phyloP scores from a whole-genome alignment of 2,888 invertebrate species.

The Exephanes ischioxanthus region DNA sequence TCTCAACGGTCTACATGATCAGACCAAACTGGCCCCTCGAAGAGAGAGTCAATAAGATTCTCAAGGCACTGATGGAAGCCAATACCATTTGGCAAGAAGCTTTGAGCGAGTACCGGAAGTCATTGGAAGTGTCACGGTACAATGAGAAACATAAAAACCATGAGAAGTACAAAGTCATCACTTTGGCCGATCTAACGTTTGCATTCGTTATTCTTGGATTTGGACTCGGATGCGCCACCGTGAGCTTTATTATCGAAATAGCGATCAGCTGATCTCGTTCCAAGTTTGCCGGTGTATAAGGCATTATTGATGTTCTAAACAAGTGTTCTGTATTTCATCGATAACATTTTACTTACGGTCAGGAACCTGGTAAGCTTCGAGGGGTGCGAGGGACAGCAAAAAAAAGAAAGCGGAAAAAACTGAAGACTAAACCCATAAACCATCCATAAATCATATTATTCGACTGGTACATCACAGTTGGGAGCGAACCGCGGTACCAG shows the following conservation, averaged over 20 bases:
- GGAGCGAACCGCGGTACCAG: neutral
- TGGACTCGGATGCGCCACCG: conserved; percentile 13
- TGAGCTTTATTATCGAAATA: conserved; percentile 12
- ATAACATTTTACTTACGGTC: neutral
- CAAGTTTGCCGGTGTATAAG: neutral
- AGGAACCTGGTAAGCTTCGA: conserved; percentile 42
- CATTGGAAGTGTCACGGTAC: too few species aligned
- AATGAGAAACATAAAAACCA: neutral
- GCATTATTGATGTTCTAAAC: neutral
- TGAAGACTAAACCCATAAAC: neutral
- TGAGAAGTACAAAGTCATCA: neutral
- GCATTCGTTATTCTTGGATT: conserved; percentile 21
- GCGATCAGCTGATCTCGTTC: neutral
- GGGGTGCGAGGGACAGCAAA: conserved; percentile 1
- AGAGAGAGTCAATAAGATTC: conserved; percentile 2
- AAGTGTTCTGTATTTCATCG: neutral
- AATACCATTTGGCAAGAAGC: neutral
- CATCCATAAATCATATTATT: neutral
- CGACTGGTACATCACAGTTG: neutral
- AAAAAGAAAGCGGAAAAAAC: neutral
- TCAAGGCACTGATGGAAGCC: neutral
- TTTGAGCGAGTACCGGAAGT: neutral
- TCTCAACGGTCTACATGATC: neutral
- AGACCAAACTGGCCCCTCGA: conserved; percentile 41
- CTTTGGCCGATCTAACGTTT: conserved; percentile 5